Evolutionary conservation across 2,113 vertebrate genomes (phyloP).

Genomic region (Atractosteus spatula): DNA sequence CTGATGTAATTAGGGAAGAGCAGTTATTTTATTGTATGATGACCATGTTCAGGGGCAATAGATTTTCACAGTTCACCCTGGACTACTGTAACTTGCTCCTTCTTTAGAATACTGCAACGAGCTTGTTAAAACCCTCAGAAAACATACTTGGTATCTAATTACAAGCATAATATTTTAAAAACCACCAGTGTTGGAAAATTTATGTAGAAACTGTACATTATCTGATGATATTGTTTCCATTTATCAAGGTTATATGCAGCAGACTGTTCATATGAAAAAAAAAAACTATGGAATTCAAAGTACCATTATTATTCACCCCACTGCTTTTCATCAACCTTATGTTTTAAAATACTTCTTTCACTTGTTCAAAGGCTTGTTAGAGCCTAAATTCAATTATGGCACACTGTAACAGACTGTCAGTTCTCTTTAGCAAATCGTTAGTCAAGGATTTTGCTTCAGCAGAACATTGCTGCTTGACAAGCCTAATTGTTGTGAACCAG

Average conservation of each 20-base stretch:
- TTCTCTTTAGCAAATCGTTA: conserved; percentile 85
- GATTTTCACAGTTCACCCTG: conserved; percentile 33
- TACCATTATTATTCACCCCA: conserved; percentile 60
- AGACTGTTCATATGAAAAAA: conserved; percentile 37
- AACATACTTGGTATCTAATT: conserved; percentile 45
- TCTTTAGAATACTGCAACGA: conserved; percentile 43
- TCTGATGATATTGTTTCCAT: conserved; percentile 41
- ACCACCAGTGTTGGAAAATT: conserved; percentile 30
- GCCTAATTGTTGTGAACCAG: conserved; percentile 77
- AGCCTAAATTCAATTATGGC: conserved; percentile 82
- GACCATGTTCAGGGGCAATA: conserved; percentile 35
- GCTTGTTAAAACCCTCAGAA: conserved; percentile 55
- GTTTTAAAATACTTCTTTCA: conserved; percentile 78
- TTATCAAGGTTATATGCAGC: conserved; percentile 26
- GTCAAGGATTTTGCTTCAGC: conserved; percentile 67
- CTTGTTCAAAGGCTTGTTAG: conserved; percentile 81
- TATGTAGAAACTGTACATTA: conserved; percentile 19
- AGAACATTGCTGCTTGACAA: conserved; percentile 63
- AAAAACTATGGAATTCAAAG: conserved; percentile 57
- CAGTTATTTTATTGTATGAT: not conserved
- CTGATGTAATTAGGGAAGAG: not conserved
- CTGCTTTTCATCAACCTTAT: conserved; percentile 78
- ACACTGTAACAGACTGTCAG: conserved; percentile 77
- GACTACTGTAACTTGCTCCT: conserved; percentile 29
- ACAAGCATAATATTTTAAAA: conserved; percentile 21